Evolutionary conservation across 1,140 invertebrate genomes (phyloP).

Genomic region (Lepidurus apus): DNA sequence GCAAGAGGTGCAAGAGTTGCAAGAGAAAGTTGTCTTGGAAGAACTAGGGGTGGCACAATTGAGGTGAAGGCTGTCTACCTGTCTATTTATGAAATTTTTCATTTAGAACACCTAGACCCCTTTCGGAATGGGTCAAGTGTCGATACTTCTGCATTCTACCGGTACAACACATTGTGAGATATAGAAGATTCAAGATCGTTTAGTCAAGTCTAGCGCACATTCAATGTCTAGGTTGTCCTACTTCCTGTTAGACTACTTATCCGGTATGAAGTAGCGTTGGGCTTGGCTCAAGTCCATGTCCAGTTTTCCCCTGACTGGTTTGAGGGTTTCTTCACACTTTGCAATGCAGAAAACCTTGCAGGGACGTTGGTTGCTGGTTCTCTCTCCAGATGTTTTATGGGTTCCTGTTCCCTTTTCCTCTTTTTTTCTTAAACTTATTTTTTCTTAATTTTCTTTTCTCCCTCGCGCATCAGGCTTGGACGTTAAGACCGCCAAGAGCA

Average conservation of each 20-base stretch:
- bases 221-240: constrained; percentile 13
- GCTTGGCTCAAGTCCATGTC: constrained; percentile 66
- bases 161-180: too few species aligned
- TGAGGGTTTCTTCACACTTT: neutral
- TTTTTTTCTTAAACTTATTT: neutral
- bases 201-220: neutral
- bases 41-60: neutral
- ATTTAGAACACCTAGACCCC: neutral
- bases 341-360: neutral
- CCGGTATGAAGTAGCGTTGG: constrained; percentile 52
- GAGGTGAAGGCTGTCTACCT: constrained; percentile 13
- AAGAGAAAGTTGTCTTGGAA: neutral
- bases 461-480: too few species aligned
- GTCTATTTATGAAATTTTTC: neutral
- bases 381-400: neutral
- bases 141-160: too few species aligned
- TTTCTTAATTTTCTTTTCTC: too few species aligned
- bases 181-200: neutral
- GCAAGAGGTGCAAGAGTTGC: neutral
- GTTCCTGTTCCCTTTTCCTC: neutral
- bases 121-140: too few species aligned
- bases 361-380: neutral
- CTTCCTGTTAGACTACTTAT: neutral
- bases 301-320: constrained; percentile 40
- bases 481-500: neutral